A percentile compares a stretch with the other conserved stretches of the same genome.
phyloP scores from a whole-genome alignment of 2,888 invertebrate species.

The Dryobotodes eremita region DNA sequence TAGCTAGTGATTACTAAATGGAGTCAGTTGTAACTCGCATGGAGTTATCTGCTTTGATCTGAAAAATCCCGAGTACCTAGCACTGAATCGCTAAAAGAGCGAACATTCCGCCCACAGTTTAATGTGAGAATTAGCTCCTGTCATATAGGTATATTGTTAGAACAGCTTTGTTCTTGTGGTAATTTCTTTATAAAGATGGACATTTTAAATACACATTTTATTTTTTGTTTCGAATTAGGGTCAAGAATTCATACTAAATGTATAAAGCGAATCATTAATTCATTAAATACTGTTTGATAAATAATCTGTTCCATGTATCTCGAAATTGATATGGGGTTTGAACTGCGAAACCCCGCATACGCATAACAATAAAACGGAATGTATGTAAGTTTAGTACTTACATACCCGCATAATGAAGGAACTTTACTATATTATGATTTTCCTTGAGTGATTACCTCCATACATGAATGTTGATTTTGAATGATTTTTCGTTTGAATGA shows the following conservation, averaged over 20 bases:
- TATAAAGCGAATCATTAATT: not conserved
- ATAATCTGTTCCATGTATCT: not conserved
- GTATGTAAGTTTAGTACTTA: not conserved
- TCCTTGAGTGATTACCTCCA: constrained; percentile 12
- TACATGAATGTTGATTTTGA: not conserved
- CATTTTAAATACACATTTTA: not conserved
- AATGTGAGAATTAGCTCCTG: constrained; percentile 30
- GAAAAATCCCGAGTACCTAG: constrained; percentile 7
- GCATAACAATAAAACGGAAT: constrained; percentile 7
- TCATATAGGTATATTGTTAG: constrained; percentile 2
- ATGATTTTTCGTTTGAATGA: not conserved
- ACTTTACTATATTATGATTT: constrained; percentile 14
- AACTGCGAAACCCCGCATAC: not conserved
- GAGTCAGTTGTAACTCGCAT: constrained; percentile 70
- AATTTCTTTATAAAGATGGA: constrained; percentile 10
- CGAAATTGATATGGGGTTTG: not conserved
- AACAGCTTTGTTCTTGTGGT: not conserved
- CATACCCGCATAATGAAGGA: not conserved
- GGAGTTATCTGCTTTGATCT: constrained; percentile 41
- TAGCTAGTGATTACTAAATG: constrained; percentile 75
- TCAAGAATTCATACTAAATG: constrained; percentile 2
- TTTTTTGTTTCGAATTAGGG: constrained; percentile 5
- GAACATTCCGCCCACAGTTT: constrained; percentile 20
- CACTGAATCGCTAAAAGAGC: constrained; percentile 15
- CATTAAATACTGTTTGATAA: not conserved